Percentiles rank a stretch among this genome's conserved stretches.
These are phyloP conservation scores for Drosophila infuscata DNA, from an alignment of 2,888 invertebrate species.

Conservation along the genomic window DNA sequence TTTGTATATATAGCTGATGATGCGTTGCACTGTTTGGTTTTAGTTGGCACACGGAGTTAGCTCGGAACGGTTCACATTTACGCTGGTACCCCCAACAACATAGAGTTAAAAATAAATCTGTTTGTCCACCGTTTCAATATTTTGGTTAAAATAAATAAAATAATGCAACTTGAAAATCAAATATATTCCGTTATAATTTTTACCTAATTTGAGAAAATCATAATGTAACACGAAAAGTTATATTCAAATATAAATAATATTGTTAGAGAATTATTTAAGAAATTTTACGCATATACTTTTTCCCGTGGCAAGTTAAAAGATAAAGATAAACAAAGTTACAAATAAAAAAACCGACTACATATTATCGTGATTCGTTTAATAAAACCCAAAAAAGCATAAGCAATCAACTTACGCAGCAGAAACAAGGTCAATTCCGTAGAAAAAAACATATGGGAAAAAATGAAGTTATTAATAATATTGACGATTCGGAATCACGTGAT, in stretches of 20 bases:
- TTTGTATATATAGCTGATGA: constrained; percentile 14
- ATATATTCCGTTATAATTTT: background rate
- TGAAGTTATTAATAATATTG: background rate
- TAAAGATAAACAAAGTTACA: constrained; percentile 1
- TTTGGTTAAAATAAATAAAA: background rate
- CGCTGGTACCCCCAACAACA: constrained; percentile 1
- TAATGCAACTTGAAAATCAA: background rate
- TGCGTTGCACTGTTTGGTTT: constrained; percentile 34
- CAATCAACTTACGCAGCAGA: background rate
- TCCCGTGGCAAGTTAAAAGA: background rate
- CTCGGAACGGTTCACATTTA: constrained; percentile 51
- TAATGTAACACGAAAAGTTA: background rate
- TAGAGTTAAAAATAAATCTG: background rate
- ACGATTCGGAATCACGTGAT: background rate
- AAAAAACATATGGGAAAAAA: background rate
- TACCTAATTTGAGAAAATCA: background rate
- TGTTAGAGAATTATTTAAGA: background rate
- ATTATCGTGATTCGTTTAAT: background rate
- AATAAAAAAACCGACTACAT: background rate
- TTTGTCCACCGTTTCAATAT: background rate
- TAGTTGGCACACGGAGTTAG: constrained; percentile 66
- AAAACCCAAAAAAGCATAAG: background rate
- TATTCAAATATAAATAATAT: background rate
- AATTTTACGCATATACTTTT: background rate
- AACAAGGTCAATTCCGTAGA: background rate